Conservation (phyloP, 2,888 invertebrate genomes). For the Lepas anatifera region DNA sequence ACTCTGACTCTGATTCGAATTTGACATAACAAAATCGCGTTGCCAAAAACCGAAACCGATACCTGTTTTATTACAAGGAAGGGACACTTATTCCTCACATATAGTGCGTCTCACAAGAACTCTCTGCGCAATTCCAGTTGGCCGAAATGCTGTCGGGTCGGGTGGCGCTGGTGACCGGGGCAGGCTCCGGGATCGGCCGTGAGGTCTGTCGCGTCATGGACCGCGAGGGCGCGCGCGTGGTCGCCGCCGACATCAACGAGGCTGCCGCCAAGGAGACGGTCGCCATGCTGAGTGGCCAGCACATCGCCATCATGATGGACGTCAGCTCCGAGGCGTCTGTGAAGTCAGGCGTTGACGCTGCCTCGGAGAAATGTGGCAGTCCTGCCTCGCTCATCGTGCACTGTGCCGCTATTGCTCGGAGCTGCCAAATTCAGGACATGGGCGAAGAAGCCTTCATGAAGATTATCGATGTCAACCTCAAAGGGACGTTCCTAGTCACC, state of each 20-base stretch:
- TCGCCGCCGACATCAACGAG: background rate
- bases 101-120: no score
- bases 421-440: background rate
- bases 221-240: background rate
- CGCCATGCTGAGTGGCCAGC: background rate
- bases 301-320: conserved; percentile 32
- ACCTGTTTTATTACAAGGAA: no score
- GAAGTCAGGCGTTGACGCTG: conserved; percentile 24
- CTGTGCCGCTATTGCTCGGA: conserved; percentile 35
- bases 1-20: no score
- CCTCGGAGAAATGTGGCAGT: conserved; percentile 28
- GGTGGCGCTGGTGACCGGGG: conserved; percentile 40
- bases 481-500: conserved; percentile 40
- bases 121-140: no score
- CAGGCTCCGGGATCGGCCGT: conserved; percentile 39
- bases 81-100: no score
- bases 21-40: no score
- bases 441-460: conserved; percentile 31
- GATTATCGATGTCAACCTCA: conserved; percentile 23
- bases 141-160: conserved; percentile 24
- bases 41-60: no score
- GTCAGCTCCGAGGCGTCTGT: conserved; percentile 39
- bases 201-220: conserved; percentile 32
- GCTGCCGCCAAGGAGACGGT: conserved; percentile 2
- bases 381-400: conserved; percentile 40